Conservation (phyloP, 2,888 invertebrate genomes). For the Oscheius onirici region DNA sequence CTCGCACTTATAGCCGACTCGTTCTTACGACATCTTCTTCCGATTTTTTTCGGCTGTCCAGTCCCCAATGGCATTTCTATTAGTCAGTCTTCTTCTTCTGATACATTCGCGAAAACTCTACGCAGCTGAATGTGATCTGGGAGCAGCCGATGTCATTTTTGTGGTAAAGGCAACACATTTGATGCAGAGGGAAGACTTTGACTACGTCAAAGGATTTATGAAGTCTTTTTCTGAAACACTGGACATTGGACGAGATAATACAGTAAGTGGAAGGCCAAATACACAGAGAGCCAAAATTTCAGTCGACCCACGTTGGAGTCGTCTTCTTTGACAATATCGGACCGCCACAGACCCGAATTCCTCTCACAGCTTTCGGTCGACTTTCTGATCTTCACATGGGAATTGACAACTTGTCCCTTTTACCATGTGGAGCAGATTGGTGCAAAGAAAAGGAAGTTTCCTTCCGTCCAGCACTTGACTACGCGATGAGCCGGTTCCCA, state of each 20-base stretch:
- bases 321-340: slow-evolving; percentile 32
- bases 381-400: slow-evolving; percentile 23
- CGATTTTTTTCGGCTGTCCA: slow-evolving; percentile 14
- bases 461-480: slow-evolving; percentile 19
- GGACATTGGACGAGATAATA: slow-evolving; percentile 29
- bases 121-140: slow-evolving; percentile 26
- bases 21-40: slow-evolving; percentile 29
- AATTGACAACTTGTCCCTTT: slow-evolving; percentile 17
- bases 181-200: slow-evolving; percentile 12
- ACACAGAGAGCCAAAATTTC: not conserved
- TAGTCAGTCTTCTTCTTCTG: not conserved
- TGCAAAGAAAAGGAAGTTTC: slow-evolving; percentile 30
- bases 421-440: slow-evolving; percentile 33
- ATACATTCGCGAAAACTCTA: not conserved
- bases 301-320: slow-evolving; percentile 29
- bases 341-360: slow-evolving; percentile 18
- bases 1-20: slow-evolving; percentile 29
- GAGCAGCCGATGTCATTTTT: slow-evolving; percentile 29
- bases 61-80: not conserved
- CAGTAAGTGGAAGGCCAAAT: slow-evolving; percentile 3
- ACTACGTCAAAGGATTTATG: slow-evolving; percentile 27
- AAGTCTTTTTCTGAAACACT: slow-evolving; percentile 22
- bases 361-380: slow-evolving; percentile 26
- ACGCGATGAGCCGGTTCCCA: slow-evolving; percentile 25
- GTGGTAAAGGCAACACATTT: slow-evolving; percentile 28